A percentile compares a stretch with the other conserved stretches of the same genome.
phyloP scores from a whole-genome alignment of 2,888 invertebrate species.

The Apantesis nais region DNA sequence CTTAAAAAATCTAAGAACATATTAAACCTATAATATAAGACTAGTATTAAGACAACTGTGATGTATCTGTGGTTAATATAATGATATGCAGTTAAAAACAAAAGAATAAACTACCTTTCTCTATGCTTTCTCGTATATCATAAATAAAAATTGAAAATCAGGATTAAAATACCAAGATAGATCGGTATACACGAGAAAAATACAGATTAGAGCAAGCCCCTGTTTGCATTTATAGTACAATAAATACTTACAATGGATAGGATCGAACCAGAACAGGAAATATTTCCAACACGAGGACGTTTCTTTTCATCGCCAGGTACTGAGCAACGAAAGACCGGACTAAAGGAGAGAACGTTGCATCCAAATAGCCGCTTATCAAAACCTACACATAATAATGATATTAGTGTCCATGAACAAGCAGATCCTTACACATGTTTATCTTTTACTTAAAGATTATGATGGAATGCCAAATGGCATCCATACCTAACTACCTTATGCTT shows the following conservation, averaged over 20 bases:
- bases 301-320: conserved; percentile 63
- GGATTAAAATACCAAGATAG: no score
- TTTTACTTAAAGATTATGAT: neutral
- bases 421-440: neutral
- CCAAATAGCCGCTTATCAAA: conserved; percentile 74
- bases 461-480: no score
- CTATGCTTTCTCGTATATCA: no score
- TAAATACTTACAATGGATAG: conserved; percentile 70
- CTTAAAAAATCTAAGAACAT: no score
- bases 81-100: no score
- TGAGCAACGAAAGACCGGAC: conserved; percentile 57
- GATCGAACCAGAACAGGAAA: conserved; percentile 69
- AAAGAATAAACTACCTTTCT: no score
- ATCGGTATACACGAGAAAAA: no score
- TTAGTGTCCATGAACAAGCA: neutral
- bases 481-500: no score
- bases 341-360: conserved; percentile 68
- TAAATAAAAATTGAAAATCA: no score
- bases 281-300: conserved; percentile 70
- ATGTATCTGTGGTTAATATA: no score
- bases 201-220: neutral
- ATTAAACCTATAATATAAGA: no score
- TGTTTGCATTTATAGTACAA: neutral
- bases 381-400: conserved; percentile 53
- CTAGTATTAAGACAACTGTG: no score